Percentiles rank a stretch among this genome's conserved stretches.
These are phyloP conservation scores for Siderastrea siderea DNA, from an alignment of 92 coral and sea anemone genomes.

Conservation along the genomic window DNA sequence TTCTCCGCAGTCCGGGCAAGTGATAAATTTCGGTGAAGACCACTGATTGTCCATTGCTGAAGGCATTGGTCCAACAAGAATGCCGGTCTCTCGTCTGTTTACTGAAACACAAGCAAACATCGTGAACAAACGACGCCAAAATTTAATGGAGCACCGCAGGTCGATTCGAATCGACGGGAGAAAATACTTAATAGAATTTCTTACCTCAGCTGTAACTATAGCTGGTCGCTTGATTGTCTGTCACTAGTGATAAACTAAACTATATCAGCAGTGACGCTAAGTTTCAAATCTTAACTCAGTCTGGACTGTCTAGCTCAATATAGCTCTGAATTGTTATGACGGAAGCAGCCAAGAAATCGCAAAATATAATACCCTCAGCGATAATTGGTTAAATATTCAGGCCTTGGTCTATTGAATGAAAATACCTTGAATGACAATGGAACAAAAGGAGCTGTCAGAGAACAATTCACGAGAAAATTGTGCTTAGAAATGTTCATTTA, in stretches of 20 bases:
- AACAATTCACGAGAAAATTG: conserved; percentile 16
- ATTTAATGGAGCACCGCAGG: neutral
- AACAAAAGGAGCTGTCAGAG: conserved; percentile 43
- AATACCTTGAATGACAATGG: conserved; percentile 46
- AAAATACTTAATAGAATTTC: neutral
- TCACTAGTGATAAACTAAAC: neutral
- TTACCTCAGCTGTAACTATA: neutral
- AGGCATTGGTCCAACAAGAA: conserved; percentile 73
- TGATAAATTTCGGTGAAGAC: conserved; percentile 91
- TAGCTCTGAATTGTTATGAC: conserved; percentile 24
- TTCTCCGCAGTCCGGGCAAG: conserved; percentile 96
- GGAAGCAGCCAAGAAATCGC: conserved; percentile 21
- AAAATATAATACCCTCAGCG: conserved; percentile 26
- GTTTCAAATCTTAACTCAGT: neutral
- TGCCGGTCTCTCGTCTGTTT: conserved; percentile 10
- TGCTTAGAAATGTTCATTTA: conserved; percentile 1
- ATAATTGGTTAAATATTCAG: conserved; percentile 47
- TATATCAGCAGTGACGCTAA: neutral
- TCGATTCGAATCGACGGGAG: neutral
- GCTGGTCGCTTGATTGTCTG: neutral
- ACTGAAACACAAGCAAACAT: conserved; percentile 41
- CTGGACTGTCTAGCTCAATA: conserved; percentile 16
- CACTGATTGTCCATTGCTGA: conserved; percentile 78
- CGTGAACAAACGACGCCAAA: conserved; percentile 18
- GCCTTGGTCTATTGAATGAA: conserved; percentile 20